phyloP scores from a whole-genome alignment of 2,888 invertebrate genomes.

The Dinocampus coccinellae region DNA sequence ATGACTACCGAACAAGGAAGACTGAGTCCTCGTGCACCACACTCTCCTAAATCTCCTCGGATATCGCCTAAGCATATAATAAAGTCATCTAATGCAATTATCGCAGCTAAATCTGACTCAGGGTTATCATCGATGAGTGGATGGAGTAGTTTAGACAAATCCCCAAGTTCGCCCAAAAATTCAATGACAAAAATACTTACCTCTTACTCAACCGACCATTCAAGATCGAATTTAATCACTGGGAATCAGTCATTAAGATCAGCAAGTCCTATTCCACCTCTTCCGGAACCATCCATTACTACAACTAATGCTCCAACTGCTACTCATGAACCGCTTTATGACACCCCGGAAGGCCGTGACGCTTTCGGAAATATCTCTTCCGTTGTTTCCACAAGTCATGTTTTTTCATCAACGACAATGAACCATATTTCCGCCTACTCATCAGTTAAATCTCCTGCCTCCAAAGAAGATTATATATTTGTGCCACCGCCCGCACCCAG shows the following conservation, averaged over 20 bases:
- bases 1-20: conserved; percentile 71
- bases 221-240: conserved; percentile 50
- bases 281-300: conserved; percentile 52
- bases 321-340: conserved; percentile 63
- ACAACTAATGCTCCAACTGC: conserved; percentile 34
- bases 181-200: conserved; percentile 67
- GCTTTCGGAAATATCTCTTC: conserved; percentile 54
- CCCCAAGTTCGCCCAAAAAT: conserved; percentile 84
- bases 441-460: conserved; percentile 71
- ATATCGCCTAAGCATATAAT: conserved; percentile 79
- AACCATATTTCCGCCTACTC: conserved; percentile 73
- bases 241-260: conserved; percentile 54
- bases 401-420: conserved; percentile 58
- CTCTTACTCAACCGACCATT: conserved; percentile 62
- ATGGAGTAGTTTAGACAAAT: conserved; percentile 88
- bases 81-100: conserved; percentile 74
- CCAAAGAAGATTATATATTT: conserved; percentile 71
- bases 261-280: conserved; percentile 59
- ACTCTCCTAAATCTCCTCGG: conserved; percentile 81
- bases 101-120: conserved; percentile 86
- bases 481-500: conserved; percentile 72
- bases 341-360: conserved; percentile 64
- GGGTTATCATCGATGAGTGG: conserved; percentile 90
- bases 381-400: conserved; percentile 47
- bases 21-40: conserved; percentile 75